Evolutionary conservation across 2,888 invertebrate species (phyloP).

Genomic region (Philopedon plagiatum): DNA sequence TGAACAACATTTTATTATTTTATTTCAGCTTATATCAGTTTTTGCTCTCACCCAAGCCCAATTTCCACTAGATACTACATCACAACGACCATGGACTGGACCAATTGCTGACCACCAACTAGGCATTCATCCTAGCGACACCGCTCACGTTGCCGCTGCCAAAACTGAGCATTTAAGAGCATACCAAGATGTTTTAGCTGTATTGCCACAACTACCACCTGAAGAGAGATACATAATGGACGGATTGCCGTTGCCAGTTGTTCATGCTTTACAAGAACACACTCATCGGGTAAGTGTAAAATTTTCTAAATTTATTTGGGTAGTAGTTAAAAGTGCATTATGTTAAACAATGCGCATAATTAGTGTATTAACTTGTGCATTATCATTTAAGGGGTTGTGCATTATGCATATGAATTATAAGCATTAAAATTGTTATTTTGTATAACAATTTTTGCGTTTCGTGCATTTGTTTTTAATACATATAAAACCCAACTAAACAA

Average conservation of each 20-base stretch:
- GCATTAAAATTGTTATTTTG: no score
- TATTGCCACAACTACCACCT: constrained; percentile 52
- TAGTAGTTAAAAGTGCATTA: no score
- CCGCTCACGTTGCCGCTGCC: constrained; percentile 57
- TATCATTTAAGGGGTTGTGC: no score
- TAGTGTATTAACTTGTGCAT: no score
- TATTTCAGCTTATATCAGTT: constrained; percentile 35
- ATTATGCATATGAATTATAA: no score
- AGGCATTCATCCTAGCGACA: constrained; percentile 53
- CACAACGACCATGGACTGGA: constrained; percentile 52
- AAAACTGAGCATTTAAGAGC: constrained; percentile 43
- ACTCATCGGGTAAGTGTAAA: constrained; percentile 14
- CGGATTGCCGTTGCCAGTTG: constrained; percentile 6
- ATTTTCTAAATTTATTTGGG: neutral
- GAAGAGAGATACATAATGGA: constrained; percentile 46
- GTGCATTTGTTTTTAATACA: no score
- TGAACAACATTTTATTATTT: no score
- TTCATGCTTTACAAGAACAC: neutral
- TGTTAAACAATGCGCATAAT: no score
- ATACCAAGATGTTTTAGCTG: constrained; percentile 45
- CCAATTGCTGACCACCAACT: constrained; percentile 54
- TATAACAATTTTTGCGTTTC: no score
- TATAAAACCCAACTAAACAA: no score
- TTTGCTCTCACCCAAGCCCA: constrained; percentile 34
- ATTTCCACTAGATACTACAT: neutral